Conservation (phyloP, 2,113 vertebrate species). For the Leptobrachium ailaonicum region DNA sequence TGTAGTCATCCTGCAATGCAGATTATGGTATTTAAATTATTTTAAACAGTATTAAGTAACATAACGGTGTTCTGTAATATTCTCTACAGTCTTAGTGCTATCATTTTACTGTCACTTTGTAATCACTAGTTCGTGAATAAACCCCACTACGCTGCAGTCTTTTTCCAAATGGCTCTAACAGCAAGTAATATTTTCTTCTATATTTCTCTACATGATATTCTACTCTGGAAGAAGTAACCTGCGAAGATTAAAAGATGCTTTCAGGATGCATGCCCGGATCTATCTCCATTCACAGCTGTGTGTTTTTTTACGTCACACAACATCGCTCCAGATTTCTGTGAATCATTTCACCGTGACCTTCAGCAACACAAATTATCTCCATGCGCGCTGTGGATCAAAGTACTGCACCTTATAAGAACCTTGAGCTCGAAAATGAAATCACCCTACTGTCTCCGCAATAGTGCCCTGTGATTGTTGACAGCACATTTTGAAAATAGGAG, state of each 20-base stretch:
- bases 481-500: slow-evolving; percentile 24
- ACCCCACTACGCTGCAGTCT: background rate
- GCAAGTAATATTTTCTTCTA: background rate
- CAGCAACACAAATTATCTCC: slow-evolving; percentile 33
- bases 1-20: too few relatives aligned
- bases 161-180: background rate
- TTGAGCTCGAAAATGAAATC: slow-evolving; percentile 1
- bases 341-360: slow-evolving; percentile 35
- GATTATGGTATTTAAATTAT: too few relatives aligned
- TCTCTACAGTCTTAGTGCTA: too few relatives aligned
- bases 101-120: too few relatives aligned
- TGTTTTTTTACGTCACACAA: slow-evolving; percentile 11
- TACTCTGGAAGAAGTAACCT: slow-evolving; percentile 7
- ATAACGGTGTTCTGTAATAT: too few relatives aligned
- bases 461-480: background rate
- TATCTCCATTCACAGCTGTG: slow-evolving; percentile 16
- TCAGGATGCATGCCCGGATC: slow-evolving; percentile 22
- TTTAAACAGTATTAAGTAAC: too few relatives aligned
- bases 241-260: slow-evolving; percentile 29
- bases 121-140: background rate
- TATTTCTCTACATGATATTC: background rate
- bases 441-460: background rate
- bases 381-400: slow-evolving; percentile 16
- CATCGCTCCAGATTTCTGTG: slow-evolving; percentile 18
- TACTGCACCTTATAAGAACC: slow-evolving; percentile 15